Evolutionary conservation across 1,140 invertebrate species (phyloP).

Genomic region (Holcopasites calliopsidis): DNA sequence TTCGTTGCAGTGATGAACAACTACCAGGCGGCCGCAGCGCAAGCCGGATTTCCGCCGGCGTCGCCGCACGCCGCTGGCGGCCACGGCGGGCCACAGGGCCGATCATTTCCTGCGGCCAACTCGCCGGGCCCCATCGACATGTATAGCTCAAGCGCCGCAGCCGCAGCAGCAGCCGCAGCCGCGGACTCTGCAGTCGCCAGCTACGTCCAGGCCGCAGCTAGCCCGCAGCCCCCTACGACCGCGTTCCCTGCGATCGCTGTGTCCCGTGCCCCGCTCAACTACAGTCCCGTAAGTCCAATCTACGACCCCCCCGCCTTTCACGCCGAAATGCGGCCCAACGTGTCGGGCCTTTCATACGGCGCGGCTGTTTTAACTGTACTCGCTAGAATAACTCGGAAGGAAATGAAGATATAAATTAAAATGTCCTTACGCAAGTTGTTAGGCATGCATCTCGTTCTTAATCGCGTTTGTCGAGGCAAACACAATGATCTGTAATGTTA

Average conservation of each 20-base stretch:
- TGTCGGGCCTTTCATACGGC: background rate
- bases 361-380: background rate
- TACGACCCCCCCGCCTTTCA: slow-evolving; percentile 27
- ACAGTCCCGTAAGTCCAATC: slow-evolving; percentile 88
- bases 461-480: no score
- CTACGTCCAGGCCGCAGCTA: slow-evolving; percentile 93
- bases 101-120: slow-evolving; percentile 92
- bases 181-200: slow-evolving; percentile 84
- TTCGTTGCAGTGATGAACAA: slow-evolving; percentile 94
- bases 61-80: slow-evolving; percentile 82
- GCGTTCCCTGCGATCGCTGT: slow-evolving; percentile 94
- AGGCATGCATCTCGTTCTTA: no score
- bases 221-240: slow-evolving; percentile 90
- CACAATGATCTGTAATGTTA: no score
- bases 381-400: no score
- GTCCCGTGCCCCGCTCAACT: slow-evolving; percentile 92
- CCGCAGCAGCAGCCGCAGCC: slow-evolving; percentile 83
- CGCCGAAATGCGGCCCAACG: background rate
- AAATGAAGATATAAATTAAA: no score
- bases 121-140: slow-evolving; percentile 94
- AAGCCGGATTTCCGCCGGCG: slow-evolving; percentile 85
- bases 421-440: no score
- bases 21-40: slow-evolving; percentile 91
- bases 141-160: slow-evolving; percentile 89
- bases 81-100: slow-evolving; percentile 84